Conservation (phyloP, 2,797 vertebrate genomes). For the Poliocrania exsul region DNA sequence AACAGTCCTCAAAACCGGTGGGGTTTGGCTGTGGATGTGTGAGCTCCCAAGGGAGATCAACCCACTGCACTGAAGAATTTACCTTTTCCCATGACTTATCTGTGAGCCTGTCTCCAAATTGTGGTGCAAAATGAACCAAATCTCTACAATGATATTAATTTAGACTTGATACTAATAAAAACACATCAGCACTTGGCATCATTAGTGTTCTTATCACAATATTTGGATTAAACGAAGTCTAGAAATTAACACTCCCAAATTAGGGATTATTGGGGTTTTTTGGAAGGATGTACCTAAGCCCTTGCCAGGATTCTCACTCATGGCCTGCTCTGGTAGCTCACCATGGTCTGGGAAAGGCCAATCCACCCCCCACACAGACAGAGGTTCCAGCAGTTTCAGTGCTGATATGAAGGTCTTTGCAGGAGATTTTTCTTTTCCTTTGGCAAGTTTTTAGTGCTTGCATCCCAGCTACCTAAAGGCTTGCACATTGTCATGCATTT, state of each 20-base stretch:
- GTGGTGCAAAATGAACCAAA: background rate
- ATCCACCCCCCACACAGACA: background rate
- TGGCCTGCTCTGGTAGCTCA: background rate
- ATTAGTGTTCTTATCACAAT: background rate
- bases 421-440: background rate
- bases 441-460: background rate
- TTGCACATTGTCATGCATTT: too few species aligned
- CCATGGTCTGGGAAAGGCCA: background rate
- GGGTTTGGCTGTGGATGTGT: background rate
- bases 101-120: background rate
- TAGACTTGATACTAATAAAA: background rate
- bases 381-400: background rate
- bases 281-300: background rate
- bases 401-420: too few species aligned
- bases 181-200: background rate
- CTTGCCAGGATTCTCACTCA: background rate
- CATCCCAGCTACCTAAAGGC: too few species aligned
- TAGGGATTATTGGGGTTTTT: background rate
- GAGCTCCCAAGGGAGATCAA: background rate
- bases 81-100: too few species aligned
- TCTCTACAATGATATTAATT: background rate
- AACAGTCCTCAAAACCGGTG: background rate
- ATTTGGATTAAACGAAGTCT: accelerated
- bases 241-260: background rate
- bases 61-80: background rate